A percentile compares a stretch with the other conserved stretches of the same genome.
Evolutionary conservation across 2,888 invertebrate species (phyloP).

Genomic region (Volucella inflata): DNA sequence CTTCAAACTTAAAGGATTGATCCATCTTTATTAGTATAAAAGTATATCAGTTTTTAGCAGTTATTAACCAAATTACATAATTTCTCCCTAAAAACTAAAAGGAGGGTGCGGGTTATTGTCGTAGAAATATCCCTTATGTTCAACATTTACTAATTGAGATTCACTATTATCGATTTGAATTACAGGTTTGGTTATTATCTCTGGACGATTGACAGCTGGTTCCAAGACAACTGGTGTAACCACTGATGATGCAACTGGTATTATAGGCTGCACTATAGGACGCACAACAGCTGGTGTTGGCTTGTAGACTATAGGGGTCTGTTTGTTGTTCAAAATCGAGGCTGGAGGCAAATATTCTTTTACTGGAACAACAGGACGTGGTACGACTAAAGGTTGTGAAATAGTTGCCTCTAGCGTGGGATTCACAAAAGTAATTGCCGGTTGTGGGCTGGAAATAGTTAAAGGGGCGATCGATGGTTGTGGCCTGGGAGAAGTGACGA

Average conservation of each 20-base stretch:
- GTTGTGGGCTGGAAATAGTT: not conserved
- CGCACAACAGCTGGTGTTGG: slow-evolving; percentile 22
- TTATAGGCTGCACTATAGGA: not conserved
- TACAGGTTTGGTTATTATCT: not conserved
- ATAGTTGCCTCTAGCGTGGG: slow-evolving; percentile 19
- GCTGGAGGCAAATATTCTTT: slow-evolving; percentile 39
- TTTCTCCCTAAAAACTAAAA: slow-evolving; percentile 34
- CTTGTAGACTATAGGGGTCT: slow-evolving; percentile 5
- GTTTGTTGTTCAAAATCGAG: not conserved
- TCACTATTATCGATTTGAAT: not conserved
- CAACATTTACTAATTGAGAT: not conserved
- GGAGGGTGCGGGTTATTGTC: slow-evolving; percentile 54
- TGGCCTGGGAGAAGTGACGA: not conserved
- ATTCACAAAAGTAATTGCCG: slow-evolving; percentile 1
- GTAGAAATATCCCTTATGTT: slow-evolving; percentile 45
- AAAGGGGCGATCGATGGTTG: slow-evolving; percentile 6
- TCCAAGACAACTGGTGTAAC: not conserved
- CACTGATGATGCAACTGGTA: not conserved
- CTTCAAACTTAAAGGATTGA: too few species aligned
- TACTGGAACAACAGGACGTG: slow-evolving; percentile 15
- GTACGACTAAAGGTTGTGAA: not conserved
- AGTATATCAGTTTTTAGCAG: not conserved
- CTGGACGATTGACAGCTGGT: too few species aligned
- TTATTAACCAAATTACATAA: not conserved
- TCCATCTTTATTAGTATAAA: slow-evolving; percentile 2